Percentiles rank a stretch among this genome's conserved stretches.
phyloP scores from a whole-genome alignment of 1,140 invertebrate genomes.

The Agrypnia vestita region DNA sequence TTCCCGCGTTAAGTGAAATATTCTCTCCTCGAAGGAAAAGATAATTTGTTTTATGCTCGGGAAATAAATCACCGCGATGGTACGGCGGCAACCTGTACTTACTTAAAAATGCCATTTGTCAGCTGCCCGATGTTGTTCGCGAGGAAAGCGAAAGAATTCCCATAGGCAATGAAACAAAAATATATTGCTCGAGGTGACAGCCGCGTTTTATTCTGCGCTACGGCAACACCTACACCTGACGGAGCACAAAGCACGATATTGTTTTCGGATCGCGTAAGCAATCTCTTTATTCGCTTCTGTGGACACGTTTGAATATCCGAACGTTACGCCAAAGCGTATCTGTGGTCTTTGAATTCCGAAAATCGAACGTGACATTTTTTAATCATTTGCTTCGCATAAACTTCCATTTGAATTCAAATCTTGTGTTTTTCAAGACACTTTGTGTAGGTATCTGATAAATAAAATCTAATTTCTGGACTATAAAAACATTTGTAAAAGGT shows the following conservation, averaged over 20 bases:
- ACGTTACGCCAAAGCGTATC: conserved; percentile 30
- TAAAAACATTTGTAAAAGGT: too few species aligned
- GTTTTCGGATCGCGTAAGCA: conserved; percentile 60
- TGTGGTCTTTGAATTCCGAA: neutral
- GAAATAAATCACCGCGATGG: conserved; percentile 30
- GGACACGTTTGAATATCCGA: conserved; percentile 52
- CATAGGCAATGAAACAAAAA: conserved; percentile 49
- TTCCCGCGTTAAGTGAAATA: conserved; percentile 39
- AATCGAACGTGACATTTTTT: conserved; percentile 36
- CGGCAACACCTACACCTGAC: conserved; percentile 60
- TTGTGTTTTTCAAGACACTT: too few species aligned
- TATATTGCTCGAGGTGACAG: conserved; percentile 48
- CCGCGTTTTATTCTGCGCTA: conserved; percentile 54
- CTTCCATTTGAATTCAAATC: neutral
- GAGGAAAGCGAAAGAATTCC: conserved; percentile 41
- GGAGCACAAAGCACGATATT: conserved; percentile 59
- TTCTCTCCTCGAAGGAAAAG: conserved; percentile 32
- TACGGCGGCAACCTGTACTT: conserved; percentile 25
- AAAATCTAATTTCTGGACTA: too few species aligned
- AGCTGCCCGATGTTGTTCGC: conserved; percentile 27
- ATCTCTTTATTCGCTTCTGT: conserved; percentile 57
- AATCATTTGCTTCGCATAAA: neutral
- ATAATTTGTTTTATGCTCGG: conserved; percentile 34
- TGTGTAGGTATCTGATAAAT: too few species aligned
- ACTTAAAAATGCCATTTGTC: conserved; percentile 43